These are phyloP conservation scores for Syngnathus acus DNA, from an alignment of 2,797 vertebrate genomes.

Conservation along the genomic window DNA sequence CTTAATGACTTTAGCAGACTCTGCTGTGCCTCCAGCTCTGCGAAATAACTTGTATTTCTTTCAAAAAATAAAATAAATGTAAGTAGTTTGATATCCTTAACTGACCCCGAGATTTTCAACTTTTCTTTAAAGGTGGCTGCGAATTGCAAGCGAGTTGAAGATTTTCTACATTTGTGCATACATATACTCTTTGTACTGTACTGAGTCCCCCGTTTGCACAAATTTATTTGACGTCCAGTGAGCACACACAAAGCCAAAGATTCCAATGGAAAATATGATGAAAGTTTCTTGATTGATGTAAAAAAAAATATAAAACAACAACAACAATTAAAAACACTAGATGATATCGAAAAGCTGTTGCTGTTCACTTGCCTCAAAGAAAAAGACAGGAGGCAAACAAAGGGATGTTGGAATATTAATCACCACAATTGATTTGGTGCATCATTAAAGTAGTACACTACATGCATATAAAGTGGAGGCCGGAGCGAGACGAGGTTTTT, in stretches of 20 bases:
- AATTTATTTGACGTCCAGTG: neutral
- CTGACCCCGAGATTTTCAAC: neutral
- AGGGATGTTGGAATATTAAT: slow-evolving; percentile 23
- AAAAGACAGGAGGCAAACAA: neutral
- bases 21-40: neutral
- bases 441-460: slow-evolving; percentile 37
- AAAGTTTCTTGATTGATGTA: too few relatives aligned
- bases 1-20: slow-evolving; percentile 8
- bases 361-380: neutral
- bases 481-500: neutral
- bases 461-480: neutral
- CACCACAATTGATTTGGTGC: slow-evolving; percentile 30
- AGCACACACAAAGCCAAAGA: neutral
- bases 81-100: slow-evolving; percentile 1
- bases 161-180: neutral
- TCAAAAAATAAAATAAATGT: neutral
- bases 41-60: neutral
- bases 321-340: neutral
- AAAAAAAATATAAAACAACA: neutral
- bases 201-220: too few relatives aligned
- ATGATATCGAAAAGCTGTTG: neutral
- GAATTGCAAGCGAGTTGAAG: neutral
- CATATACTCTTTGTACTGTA: neutral
- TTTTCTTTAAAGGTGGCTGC: neutral
- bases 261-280: neutral